Evolutionary conservation across 2,888 invertebrate species (phyloP).

Genomic region (Epirrita christyi): DNA sequence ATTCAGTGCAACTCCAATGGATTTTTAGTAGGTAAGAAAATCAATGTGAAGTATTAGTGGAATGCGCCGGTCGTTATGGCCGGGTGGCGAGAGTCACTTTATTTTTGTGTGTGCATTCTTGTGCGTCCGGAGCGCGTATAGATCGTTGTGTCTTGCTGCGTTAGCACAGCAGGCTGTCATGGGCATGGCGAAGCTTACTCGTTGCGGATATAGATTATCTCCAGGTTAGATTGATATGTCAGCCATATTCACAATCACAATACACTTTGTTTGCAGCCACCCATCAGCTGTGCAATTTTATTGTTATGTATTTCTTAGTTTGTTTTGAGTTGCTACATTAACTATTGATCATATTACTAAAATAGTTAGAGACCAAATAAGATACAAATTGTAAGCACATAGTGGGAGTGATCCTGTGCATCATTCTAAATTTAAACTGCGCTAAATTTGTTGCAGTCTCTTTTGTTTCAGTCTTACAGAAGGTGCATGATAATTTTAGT

Average conservation of each 20-base stretch:
- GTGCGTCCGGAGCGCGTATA: constrained; percentile 25
- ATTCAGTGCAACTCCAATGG: constrained; percentile 56
- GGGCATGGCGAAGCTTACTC: constrained; percentile 1
- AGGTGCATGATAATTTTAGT: no score
- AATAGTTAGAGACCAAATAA: no score
- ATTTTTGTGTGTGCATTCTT: constrained; percentile 41
- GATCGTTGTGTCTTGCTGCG: constrained; percentile 1
- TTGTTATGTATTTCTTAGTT: no score
- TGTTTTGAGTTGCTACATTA: no score
- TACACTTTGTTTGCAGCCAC: no score
- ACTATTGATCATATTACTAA: no score
- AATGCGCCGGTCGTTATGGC: constrained; percentile 51
- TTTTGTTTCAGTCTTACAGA: no score
- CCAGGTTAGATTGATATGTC: not conserved
- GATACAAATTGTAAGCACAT: no score
- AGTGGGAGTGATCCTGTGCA: no score
- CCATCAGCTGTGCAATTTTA: not conserved
- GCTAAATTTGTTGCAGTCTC: no score
- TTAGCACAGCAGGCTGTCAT: not conserved
- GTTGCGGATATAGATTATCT: not conserved
- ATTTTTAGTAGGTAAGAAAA: constrained; percentile 67
- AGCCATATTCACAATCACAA: not conserved
- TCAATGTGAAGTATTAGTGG: constrained; percentile 44
- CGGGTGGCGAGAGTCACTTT: constrained; percentile 40
- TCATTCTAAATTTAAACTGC: no score